phyloP scores from a whole-genome alignment of 2,888 invertebrate species.

The Theretra japonica region DNA sequence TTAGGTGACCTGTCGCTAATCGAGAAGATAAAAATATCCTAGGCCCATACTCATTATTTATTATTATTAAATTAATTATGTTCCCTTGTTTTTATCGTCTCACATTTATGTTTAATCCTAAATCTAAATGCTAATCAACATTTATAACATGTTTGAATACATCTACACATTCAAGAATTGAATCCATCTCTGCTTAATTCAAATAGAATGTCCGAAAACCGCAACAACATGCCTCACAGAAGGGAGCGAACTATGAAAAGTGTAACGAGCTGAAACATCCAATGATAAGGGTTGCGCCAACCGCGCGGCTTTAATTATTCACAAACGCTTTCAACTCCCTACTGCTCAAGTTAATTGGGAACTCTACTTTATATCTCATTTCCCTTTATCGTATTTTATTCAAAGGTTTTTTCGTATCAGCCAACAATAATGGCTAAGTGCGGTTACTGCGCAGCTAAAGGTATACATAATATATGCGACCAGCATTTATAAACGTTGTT shows the following conservation, averaged over 20 bases:
- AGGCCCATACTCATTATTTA: too few relatives aligned
- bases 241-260: constrained; percentile 63
- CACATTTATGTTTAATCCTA: too few relatives aligned
- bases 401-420: constrained; percentile 42
- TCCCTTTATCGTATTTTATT: constrained; percentile 59
- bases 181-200: constrained; percentile 33
- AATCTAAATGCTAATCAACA: too few relatives aligned
- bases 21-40: too few relatives aligned
- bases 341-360: constrained; percentile 68
- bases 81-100: too few relatives aligned
- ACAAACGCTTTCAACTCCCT: constrained; percentile 66
- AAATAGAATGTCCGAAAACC: constrained; percentile 29
- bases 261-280: constrained; percentile 65
- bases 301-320: constrained; percentile 71
- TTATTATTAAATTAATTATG: too few relatives aligned
- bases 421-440: constrained; percentile 32
- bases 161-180: constrained; percentile 30
- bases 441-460: background rate
- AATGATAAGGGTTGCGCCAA: constrained; percentile 68
- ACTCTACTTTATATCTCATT: constrained; percentile 60
- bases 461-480: too few relatives aligned
- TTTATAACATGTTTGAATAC: too few relatives aligned
- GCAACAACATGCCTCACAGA: constrained; percentile 45
- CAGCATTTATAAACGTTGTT: too few relatives aligned
- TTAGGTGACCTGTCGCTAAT: too few relatives aligned